phyloP scores from a whole-genome alignment of 2,888 invertebrate genomes.

The Ernsta delagoae region DNA sequence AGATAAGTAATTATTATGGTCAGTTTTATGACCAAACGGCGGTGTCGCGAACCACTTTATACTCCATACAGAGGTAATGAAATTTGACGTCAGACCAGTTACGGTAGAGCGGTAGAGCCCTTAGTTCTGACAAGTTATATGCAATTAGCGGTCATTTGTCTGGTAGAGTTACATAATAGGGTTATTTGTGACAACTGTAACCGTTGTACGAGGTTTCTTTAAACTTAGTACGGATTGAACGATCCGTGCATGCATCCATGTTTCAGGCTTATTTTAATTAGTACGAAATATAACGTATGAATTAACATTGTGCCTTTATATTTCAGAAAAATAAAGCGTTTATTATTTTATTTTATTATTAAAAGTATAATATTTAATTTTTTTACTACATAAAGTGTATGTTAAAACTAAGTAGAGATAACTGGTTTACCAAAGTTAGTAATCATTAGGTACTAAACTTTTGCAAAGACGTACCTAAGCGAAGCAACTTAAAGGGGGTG shows the following conservation, averaged over 20 bases:
- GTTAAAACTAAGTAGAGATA: neutral
- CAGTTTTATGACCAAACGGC: slow-evolving; percentile 12
- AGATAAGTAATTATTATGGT: slow-evolving; percentile 21
- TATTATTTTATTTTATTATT: too few species aligned
- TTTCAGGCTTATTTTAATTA: too few species aligned
- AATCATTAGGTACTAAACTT: neutral
- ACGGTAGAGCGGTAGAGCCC: neutral
- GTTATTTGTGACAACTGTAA: too few species aligned
- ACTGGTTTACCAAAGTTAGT: neutral
- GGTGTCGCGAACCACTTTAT: slow-evolving; percentile 7
- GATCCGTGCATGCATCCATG: too few species aligned
- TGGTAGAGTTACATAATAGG: neutral
- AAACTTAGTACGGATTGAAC: too few species aligned
- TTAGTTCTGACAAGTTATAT: slow-evolving; percentile 12
- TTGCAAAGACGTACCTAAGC: neutral
- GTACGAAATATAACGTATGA: too few species aligned
- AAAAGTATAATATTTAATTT: too few species aligned
- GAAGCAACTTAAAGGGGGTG: neutral
- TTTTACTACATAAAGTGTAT: too few species aligned
- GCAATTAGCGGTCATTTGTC: neutral
- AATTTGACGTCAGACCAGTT: slow-evolving; percentile 19
- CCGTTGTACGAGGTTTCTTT: too few species aligned
- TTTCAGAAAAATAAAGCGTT: too few species aligned
- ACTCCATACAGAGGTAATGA: slow-evolving; percentile 10
- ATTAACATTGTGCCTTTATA: too few species aligned